Base-by-base conservation (phyloP, 1,140 invertebrate species). In the Bombus fervidus region DNA sequence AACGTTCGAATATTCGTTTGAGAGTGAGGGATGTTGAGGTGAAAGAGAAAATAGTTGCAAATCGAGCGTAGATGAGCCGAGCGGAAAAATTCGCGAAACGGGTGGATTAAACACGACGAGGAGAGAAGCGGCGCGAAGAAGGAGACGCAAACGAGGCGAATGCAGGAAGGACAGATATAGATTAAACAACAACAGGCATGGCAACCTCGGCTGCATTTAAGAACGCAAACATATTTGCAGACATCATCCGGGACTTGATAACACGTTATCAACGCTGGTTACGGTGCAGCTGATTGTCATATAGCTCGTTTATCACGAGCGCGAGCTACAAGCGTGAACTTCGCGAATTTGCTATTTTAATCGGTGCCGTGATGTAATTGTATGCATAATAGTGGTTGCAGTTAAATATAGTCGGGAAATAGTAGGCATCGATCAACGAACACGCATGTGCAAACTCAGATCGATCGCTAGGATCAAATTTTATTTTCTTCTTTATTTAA, bases 301-400 rank as follows among this genome's bases (percentile, higher is more conserved):
- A 47, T 57, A 69, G 34, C 66, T 39, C 18, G 62, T 73, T 72
- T 57, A 89, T 85, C 86, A 76, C 47, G 25, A 62, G 80, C 71
- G 72, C 62, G 37, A 41, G 57, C n/a, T 68, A 41, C 68, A 31
- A 39, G 85, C 66, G 59, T 85, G 84, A 81, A 75, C 76, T 83
- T 64, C 85, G 88, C 76, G 76, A 84, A 80, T 87, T 87, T 77
- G 82, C 89, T 90, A 90, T 90, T 90, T 90, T 87, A 90, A 90
- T 90, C 88, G 64, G 59, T 34, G 39, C 62, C 66, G 71, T 90
- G 89, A 90, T 90, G 89, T 90, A 90, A 90, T 79, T 37, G 81
- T 66, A 90, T 81, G 72, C 89, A 90, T 90, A 90, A 90, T 81
- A 90, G 71, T 57, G 47, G 37, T 34, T 37, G 59, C 28, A 34